Percentiles rank a stretch among this genome's conserved stretches.
phyloP scores from a whole-genome alignment of 2,797 vertebrate species.

The Alosa sapidissima region DNA sequence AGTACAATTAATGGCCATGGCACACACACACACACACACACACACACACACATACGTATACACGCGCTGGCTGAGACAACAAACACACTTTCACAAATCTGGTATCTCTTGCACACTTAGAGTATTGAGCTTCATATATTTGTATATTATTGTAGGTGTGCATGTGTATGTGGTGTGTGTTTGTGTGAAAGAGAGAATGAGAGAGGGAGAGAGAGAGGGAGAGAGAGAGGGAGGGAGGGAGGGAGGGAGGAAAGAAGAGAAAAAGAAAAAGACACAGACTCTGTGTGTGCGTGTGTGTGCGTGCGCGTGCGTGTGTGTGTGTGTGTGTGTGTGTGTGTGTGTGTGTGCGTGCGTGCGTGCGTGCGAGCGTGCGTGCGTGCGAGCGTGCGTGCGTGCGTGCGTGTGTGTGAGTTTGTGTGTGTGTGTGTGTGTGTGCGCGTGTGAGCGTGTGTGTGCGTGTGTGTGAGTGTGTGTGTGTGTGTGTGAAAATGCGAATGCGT shows the following conservation, averaged over 20 bases:
- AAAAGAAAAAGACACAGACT: neutral
- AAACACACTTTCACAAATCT: neutral
- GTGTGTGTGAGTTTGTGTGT: neutral
- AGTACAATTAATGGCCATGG: neutral
- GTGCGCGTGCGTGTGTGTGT: constrained; percentile 5
- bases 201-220: neutral
- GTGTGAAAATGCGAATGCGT: constrained; percentile 8
- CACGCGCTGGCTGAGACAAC: neutral
- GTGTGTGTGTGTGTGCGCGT: neutral
- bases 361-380: neutral
- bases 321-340: neutral
- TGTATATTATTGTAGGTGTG: neutral
- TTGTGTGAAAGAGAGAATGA: neutral
- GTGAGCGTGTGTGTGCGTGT: constrained; percentile 1
- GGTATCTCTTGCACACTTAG: neutral
- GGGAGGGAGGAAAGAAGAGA: neutral
- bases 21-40: neutral
- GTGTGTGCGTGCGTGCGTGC: neutral
- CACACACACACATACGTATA: neutral
- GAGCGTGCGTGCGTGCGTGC: neutral
- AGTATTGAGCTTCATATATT: neutral
- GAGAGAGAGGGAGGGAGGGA: neutral
- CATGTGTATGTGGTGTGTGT: neutral
- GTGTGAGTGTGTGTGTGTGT: neutral
- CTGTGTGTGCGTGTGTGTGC: neutral